These are phyloP conservation scores for Pantherophis vulpinus DNA, from an alignment of 2,797 vertebrate species.

Conservation along the genomic window DNA sequence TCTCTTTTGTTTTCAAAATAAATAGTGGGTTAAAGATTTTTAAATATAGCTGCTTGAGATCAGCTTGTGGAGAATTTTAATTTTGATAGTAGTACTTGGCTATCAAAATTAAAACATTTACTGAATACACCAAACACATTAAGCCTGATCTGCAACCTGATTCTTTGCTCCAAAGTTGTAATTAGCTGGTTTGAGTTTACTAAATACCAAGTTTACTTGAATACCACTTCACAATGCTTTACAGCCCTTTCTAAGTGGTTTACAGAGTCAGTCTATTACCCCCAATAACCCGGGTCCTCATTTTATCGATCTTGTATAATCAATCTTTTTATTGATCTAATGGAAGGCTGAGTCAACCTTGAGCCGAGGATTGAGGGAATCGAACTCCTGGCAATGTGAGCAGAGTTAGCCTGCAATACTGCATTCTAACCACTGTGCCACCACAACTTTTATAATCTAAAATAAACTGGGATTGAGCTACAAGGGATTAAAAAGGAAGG, in stretches of 20 bases:
- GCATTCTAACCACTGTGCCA: too few species aligned
- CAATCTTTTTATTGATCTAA: too few species aligned
- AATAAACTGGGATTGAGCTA: neutral
- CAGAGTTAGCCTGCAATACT: too few species aligned
- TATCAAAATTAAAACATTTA: neutral
- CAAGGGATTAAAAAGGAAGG: neutral
- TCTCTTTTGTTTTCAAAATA: neutral
- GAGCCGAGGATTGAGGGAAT: too few species aligned
- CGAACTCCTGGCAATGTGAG: too few species aligned
- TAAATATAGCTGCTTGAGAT: neutral
- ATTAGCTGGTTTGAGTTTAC: neutral
- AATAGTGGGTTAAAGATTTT: neutral
- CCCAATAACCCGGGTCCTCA: too few species aligned
- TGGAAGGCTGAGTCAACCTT: too few species aligned
- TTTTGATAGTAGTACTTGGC: neutral
- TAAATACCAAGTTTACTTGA: neutral
- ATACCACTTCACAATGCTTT: too few species aligned
- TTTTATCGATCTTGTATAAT: too few species aligned
- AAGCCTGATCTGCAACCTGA: neutral
- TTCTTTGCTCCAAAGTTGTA: neutral
- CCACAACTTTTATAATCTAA: too few species aligned
- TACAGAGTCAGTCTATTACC: too few species aligned
- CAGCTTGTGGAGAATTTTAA: neutral
- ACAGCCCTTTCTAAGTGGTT: too few species aligned
- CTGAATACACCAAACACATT: neutral